Evolutionary conservation across 2,797 vertebrate species (phyloP).

Genomic region (Gallinago nigripennis): DNA sequence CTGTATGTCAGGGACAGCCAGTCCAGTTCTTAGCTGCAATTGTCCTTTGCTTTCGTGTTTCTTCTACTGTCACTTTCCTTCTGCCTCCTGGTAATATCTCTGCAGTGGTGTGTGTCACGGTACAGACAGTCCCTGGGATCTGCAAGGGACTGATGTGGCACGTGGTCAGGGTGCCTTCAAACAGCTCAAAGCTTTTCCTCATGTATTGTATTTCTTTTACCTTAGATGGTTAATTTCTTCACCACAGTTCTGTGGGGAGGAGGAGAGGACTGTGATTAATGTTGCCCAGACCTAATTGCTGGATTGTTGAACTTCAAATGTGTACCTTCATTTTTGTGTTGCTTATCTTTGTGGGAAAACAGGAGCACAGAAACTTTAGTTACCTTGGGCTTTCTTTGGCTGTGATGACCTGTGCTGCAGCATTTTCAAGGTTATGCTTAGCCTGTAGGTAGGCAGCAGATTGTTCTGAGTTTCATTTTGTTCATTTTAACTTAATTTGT

Average conservation of each 20-base stretch:
- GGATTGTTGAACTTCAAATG: not conserved
- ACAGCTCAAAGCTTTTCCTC: not conserved
- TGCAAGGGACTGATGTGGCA: not conserved
- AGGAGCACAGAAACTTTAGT: not conserved
- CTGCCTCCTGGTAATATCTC: not conserved
- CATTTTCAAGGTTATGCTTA: not conserved
- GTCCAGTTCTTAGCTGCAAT: not conserved
- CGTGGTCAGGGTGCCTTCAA: not conserved
- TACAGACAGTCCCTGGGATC: not conserved
- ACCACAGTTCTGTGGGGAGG: not conserved
- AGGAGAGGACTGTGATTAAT: not conserved
- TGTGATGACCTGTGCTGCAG: not conserved
- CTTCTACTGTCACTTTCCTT: not conserved
- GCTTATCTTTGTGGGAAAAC: not conserved
- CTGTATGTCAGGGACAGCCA: not conserved
- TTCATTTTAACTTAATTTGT: not conserved
- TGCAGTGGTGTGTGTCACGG: not conserved
- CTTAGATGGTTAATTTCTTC: not conserved
- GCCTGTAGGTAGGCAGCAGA: not conserved
- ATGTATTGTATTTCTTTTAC: not conserved
- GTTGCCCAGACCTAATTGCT: not conserved
- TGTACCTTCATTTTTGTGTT: not conserved
- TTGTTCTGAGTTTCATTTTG: not conserved
- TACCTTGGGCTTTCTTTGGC: not conserved
- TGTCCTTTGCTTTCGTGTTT: conserved; percentile 14